Conservation (phyloP, 2,888 invertebrate genomes). For the Dione vanillae region DNA sequence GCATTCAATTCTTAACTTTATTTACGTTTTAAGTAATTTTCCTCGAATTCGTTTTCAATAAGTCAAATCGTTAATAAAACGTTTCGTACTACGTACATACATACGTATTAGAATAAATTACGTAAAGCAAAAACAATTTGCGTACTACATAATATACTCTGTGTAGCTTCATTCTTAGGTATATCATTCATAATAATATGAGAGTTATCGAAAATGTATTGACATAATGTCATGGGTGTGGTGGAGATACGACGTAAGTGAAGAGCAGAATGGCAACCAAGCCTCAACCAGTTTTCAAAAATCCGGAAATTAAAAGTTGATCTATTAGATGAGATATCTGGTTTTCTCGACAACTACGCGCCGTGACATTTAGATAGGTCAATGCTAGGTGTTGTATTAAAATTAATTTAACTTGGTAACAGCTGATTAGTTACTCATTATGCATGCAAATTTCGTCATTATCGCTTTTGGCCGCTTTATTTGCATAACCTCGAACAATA, state of each 20-base stretch:
- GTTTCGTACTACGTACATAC: background rate
- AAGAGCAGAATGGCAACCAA: slow-evolving; percentile 26
- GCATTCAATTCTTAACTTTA: slow-evolving; percentile 18
- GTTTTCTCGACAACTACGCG: slow-evolving; percentile 28
- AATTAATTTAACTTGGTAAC: slow-evolving; percentile 42
- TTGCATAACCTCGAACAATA: slow-evolving; percentile 29
- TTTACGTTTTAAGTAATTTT: slow-evolving; percentile 27
- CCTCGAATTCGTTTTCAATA: slow-evolving; percentile 23
- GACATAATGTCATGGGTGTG: slow-evolving; percentile 31
- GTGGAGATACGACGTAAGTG: slow-evolving; percentile 11
- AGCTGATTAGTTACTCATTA: slow-evolving; percentile 35
- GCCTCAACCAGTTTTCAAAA: slow-evolving; percentile 30
- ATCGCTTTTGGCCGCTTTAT: slow-evolving; percentile 22
- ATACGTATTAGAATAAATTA: slow-evolving; percentile 27
- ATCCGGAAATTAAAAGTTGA: slow-evolving; percentile 38
- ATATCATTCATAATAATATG: too few relatives aligned
- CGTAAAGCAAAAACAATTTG: background rate
- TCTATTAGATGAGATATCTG: slow-evolving; percentile 25
- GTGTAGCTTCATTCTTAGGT: background rate
- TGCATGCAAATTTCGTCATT: slow-evolving; percentile 30
- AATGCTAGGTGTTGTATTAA: slow-evolving; percentile 44
- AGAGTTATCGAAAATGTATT: background rate
- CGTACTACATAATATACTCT: background rate
- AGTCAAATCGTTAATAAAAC: slow-evolving; percentile 9
- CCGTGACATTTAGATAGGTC: slow-evolving; percentile 48